A percentile compares a stretch with the other conserved stretches of the same genome.
Evolutionary conservation across 2,797 vertebrate genomes (phyloP).

Genomic region (Hephaestus fuliginosus): DNA sequence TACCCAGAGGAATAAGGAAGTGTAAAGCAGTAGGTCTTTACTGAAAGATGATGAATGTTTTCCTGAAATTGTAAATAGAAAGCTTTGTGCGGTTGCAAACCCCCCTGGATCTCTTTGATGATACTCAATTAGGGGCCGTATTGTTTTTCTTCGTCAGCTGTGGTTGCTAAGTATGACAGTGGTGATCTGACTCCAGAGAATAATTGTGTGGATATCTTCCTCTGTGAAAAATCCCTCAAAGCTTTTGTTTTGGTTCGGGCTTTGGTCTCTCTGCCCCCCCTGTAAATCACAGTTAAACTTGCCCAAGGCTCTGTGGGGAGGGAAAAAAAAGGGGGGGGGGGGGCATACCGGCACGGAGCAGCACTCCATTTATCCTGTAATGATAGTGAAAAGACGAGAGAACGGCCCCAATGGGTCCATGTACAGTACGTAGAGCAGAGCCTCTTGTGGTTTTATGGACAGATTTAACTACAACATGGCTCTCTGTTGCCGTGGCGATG

Average conservation of each 20-base stretch:
- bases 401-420: constrained; percentile 61
- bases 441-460: constrained; percentile 80
- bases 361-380: constrained; percentile 70
- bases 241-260: constrained; percentile 72
- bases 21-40: constrained; percentile 26
- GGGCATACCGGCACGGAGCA: constrained; percentile 28
- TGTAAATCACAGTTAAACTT: constrained; percentile 76
- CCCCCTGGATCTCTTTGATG: constrained; percentile 71
- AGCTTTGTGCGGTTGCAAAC: constrained; percentile 52
- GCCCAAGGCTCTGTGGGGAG: constrained; percentile 50
- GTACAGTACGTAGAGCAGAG: constrained; percentile 63
- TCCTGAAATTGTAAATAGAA: constrained; percentile 61
- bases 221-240: constrained; percentile 72
- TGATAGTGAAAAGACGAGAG: constrained; percentile 62
- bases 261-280: constrained; percentile 67
- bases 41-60: constrained; percentile 57
- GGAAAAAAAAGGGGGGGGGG: constrained; percentile 20
- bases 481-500: constrained; percentile 75
- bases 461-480: constrained; percentile 78
- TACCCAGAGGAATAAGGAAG: constrained; percentile 24
- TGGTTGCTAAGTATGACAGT: constrained; percentile 63
- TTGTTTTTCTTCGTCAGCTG: constrained; percentile 68
- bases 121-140: constrained; percentile 66
- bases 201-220: constrained; percentile 67
- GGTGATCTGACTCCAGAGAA: constrained; percentile 69